Evolutionary conservation across 1,140 invertebrate genomes (phyloP).

Genomic region (Batillaria attramentaria): DNA sequence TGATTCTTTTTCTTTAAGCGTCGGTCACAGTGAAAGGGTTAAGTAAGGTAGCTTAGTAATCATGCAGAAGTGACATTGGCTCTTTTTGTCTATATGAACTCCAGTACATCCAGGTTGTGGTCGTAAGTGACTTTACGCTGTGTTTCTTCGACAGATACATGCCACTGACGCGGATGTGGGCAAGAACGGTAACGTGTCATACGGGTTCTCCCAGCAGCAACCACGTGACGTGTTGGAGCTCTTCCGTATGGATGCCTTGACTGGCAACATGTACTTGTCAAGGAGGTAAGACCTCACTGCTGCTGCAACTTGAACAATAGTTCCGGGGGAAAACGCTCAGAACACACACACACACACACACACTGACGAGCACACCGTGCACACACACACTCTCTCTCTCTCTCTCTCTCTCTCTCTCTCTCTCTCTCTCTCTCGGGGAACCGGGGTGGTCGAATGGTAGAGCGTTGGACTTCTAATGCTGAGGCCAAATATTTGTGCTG

Average conservation of each 20-base stretch:
- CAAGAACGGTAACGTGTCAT: slow-evolving; percentile 24
- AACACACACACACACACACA: background rate
- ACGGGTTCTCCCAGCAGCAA: slow-evolving; percentile 31
- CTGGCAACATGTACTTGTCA: slow-evolving; percentile 14
- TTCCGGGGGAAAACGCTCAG: background rate
- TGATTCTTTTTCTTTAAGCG: too few relatives aligned
- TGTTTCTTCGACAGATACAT: too few relatives aligned
- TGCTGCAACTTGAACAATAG: background rate
- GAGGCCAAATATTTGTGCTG: background rate
- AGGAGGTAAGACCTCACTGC: background rate
- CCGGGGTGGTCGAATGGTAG: background rate
- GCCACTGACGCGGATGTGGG: slow-evolving; percentile 19
- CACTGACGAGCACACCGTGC: background rate
- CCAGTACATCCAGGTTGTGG: too few relatives aligned
- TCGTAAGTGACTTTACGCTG: too few relatives aligned
- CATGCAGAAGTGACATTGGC: too few relatives aligned
- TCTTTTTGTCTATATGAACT: too few relatives aligned
- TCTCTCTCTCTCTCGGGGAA: background rate
- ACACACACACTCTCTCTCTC: background rate
- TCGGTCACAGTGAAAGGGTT: too few relatives aligned
- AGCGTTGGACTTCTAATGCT: background rate
- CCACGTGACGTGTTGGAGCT: slow-evolving; percentile 20
- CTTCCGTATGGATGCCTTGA: slow-evolving; percentile 20
- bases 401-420: background rate
- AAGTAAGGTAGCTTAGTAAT: too few relatives aligned